Evolutionary conservation across 2,113 vertebrate genomes (phyloP).

Genomic region (Odocoileus virginianus): DNA sequence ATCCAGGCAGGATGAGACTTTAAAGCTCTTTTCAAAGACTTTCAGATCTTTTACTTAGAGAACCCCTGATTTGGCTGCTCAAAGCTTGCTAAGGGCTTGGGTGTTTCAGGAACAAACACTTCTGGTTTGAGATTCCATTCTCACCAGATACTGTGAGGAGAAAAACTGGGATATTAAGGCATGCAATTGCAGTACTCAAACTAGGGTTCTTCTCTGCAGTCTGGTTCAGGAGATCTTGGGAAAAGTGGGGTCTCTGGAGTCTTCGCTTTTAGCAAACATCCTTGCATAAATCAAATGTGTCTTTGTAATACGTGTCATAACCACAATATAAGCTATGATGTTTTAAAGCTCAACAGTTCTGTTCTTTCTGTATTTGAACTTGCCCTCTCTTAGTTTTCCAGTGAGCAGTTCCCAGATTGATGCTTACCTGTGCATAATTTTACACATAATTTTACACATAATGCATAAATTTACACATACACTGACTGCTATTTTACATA

Average conservation of each 20-base stretch:
- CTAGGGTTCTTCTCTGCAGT: background rate
- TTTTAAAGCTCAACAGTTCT: background rate
- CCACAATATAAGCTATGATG: background rate
- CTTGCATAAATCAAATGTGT: background rate
- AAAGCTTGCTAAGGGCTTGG: background rate
- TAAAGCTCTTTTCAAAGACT: background rate
- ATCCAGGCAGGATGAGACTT: background rate
- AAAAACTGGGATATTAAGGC: background rate
- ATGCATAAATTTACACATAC: background rate
- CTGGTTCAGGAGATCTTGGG: background rate
- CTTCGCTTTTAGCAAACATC: background rate
- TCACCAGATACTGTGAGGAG: background rate
- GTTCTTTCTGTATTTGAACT: background rate
- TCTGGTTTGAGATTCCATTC: background rate
- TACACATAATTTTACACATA: background rate
- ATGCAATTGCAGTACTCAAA: background rate
- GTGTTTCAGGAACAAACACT: background rate
- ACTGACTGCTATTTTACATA: background rate
- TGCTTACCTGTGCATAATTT: background rate
- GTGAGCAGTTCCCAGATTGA: background rate
- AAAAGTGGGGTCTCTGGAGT: background rate
- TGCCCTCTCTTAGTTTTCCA: background rate
- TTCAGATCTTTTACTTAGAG: constrained; percentile 13
- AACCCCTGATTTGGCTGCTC: background rate
- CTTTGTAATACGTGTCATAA: background rate